Evolutionary conservation across 37 sponge, comb jelly and placozoan species (phyloP).

Genomic region (Crambe crambe): DNA sequence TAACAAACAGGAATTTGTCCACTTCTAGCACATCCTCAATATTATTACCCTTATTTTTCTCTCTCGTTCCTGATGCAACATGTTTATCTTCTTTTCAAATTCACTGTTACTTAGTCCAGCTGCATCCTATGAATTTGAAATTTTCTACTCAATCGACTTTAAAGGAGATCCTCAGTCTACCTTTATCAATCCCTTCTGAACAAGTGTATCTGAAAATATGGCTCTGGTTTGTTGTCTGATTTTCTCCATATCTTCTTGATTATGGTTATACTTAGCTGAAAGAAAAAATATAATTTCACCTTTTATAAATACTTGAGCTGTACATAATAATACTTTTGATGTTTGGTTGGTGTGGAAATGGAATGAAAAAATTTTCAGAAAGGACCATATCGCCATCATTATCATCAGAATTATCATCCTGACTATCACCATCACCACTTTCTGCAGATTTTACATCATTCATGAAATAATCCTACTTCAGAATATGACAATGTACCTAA

Average conservation of each 20-base stretch:
- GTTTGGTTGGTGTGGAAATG: slow-evolving; percentile 38
- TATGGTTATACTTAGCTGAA: slow-evolving; percentile 50
- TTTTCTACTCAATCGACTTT: no score
- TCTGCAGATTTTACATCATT: no score
- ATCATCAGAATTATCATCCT: background rate
- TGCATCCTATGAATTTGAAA: slow-evolving; percentile 17
- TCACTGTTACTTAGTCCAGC: slow-evolving; percentile 28
- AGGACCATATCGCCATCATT: background rate
- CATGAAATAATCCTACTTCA: no score
- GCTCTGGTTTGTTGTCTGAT: slow-evolving; percentile 12
- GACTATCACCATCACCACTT: no score
- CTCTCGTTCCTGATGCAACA: slow-evolving; percentile 41
- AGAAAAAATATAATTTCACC: slow-evolving; percentile 6
- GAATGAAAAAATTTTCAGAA: background rate
- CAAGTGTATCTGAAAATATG: slow-evolving; percentile 49
- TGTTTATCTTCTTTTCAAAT: slow-evolving; percentile 53
- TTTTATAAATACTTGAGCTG: background rate
- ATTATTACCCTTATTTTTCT: slow-evolving; percentile 39
- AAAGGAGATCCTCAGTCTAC: no score
- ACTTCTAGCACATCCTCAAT: no score
- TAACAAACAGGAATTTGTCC: background rate
- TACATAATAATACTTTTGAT: slow-evolving; percentile 21
- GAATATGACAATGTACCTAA: no score
- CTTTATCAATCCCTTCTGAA: slow-evolving; percentile 44
- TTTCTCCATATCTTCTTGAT: slow-evolving; percentile 26